A percentile compares a stretch with the other conserved stretches of the same genome.
phyloP scores from a whole-genome alignment of 2,113 vertebrate genomes.

The Stigmatopora nigra region DNA sequence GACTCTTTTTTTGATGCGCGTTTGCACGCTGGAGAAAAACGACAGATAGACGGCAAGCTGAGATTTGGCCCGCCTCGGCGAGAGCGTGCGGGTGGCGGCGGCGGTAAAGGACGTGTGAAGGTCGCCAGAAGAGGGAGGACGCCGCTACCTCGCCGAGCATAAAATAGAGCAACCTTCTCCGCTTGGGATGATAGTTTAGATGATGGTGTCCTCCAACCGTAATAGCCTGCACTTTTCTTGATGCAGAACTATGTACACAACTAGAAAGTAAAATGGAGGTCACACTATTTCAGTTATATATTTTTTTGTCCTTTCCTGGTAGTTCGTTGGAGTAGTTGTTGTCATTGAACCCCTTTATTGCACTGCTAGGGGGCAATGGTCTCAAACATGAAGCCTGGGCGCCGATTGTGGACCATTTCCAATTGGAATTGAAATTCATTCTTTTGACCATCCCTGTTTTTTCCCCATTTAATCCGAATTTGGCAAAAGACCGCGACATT shows the following conservation, averaged over 20 bases:
- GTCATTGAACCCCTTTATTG: background rate
- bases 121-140: slow-evolving; percentile 35
- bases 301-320: background rate
- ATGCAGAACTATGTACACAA: background rate
- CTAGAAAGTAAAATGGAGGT: background rate
- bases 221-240: background rate
- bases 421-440: background rate
- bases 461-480: slow-evolving; percentile 11
- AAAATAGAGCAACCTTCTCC: slow-evolving; percentile 14
- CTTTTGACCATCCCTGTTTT: background rate
- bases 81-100: slow-evolving; percentile 47
- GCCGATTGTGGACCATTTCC: too few relatives aligned
- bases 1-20: slow-evolving; percentile 21
- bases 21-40: slow-evolving; percentile 62
- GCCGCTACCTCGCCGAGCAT: slow-evolving; percentile 24
- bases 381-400: too few relatives aligned
- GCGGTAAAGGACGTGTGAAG: slow-evolving; percentile 64
- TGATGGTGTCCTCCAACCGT: slow-evolving; percentile 11
- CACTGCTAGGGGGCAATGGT: too few relatives aligned
- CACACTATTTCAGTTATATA: background rate
- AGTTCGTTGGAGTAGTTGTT: background rate
- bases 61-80: slow-evolving; percentile 46
- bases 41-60: slow-evolving; percentile 45
- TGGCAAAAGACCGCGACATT: slow-evolving; percentile 8
- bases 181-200: slow-evolving; percentile 13